phyloP scores from a whole-genome alignment of 37 sponge, comb jelly and placozoan species.

The Beroe forskalii region DNA sequence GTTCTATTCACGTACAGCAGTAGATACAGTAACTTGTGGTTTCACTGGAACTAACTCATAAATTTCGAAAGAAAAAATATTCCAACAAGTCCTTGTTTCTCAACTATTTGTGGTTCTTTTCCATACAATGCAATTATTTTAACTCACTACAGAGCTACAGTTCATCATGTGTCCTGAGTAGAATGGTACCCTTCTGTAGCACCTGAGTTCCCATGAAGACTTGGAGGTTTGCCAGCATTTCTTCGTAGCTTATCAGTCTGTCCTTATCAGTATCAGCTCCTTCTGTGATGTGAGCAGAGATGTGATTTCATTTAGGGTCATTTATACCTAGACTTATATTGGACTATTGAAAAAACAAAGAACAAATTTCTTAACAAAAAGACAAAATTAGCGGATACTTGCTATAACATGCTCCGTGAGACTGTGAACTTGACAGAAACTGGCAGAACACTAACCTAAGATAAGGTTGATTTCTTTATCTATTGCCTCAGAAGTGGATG shows the following conservation, averaged over 20 bases:
- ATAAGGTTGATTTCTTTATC: not conserved
- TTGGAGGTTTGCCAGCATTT: constrained; percentile 33
- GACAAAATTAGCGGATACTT: not conserved
- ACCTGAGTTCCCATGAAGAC: constrained; percentile 49
- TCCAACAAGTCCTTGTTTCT: no score
- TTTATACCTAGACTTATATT: not conserved
- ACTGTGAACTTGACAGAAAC: no score
- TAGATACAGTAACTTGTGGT: no score
- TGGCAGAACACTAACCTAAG: no score
- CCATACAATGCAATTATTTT: no score
- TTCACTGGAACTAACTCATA: no score
- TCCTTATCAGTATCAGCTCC: constrained; percentile 10
- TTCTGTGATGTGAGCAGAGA: not conserved
- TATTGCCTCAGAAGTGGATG: not conserved
- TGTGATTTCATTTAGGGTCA: no score
- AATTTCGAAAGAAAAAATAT: no score
- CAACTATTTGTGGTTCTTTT: no score
- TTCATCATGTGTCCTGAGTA: not conserved
- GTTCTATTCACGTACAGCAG: no score
- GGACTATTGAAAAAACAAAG: not conserved
- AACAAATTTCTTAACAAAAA: not conserved
- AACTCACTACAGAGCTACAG: no score
- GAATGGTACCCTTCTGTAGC: constrained; percentile 16
- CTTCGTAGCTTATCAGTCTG: not conserved
- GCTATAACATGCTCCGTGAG: no score